Evolutionary conservation across 1,140 invertebrate species (phyloP), one percentile per base, ranked within the genome.

Genomic region (Panagrolaimus sp.): DNA sequence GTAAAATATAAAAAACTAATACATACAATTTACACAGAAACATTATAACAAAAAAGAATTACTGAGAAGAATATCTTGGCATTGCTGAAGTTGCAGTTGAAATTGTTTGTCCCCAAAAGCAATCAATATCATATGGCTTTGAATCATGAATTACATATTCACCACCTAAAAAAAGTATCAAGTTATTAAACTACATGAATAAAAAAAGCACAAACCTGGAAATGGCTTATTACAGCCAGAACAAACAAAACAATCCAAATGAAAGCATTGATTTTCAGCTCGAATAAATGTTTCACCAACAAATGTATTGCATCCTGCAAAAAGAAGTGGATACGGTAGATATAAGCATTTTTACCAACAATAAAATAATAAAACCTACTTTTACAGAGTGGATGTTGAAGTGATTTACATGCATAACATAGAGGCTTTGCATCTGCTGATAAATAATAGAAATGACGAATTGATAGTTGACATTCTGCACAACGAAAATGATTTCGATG

Each of bases 211-310:
- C 51, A 20, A 25, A 57, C 51, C 51, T 3, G 51, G 51, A 57
- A 57, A 57, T 16, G 51, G 51, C 20, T 57, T 57, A 8, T 20
- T 27, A 27, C 51, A 57, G 9, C 51, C 51, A 16, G 20, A 20
- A 16, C 51, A 57, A 20, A 57, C 51, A 20, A 57, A 57, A 16
- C 51, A 57, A 27, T 57, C 51, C 20, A 57, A 27, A 27, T 57
- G 51, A 13, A 25, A 57, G 8, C 20, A 27, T 0, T 57, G 20
- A 23, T 27, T 27, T 16, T 57, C 51, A 27, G 51, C 51, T 25
- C 51, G 51, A 20, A 57, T 57, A 27, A 57, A 57, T 2, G 51
- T 57, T 16, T 57, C 51, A 57, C 51, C 51, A 27, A 57, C 51
- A 13, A 57, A 57, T 16, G 20, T 57, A 8, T 57, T 27, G 51